Evolutionary conservation across 2,888 invertebrate genomes (phyloP), one percentile per base, ranked within the genome.

Genomic region (Conops quadrifasciatus): DNA sequence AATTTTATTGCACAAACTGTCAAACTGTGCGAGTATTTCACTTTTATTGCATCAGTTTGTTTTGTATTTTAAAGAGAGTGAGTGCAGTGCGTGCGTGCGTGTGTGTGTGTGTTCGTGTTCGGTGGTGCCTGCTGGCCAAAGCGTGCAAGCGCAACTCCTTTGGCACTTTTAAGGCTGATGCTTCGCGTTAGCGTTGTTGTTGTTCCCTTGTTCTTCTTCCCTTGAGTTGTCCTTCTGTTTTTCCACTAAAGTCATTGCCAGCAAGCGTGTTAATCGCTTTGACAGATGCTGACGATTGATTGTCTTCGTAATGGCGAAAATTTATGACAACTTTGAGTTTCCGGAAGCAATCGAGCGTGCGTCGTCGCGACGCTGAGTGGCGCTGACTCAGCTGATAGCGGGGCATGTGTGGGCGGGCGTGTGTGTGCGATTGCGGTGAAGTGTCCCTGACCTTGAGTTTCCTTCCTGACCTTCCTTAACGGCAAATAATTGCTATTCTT

Each of bases 201-300:
- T 49, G 49, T 49, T 49, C 2, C 26, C 3, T 68, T 60, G 36
- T 68, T 60, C 15, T 59, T 36, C 62, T 21, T 51, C 49, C 45
- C 3, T 26, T 16, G 60, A 51, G 58, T 24, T 43, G 73, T 71
- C 72, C 69, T 66, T 71, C 67, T 43, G 73, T 71, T 73, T 69
- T 66, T 71, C 67, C 56, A n/a, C 11, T 36, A 28, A 72, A 74
- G 49, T 45, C 47, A 53, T 45, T 53, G n/a, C 59, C 59, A 19
- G 67, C 63, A 71, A 59, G n/a, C 68, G 68, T 51, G 65, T 49
- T 64, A 68, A 72, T 65, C 16, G 65, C 64, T 68, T 58, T 65
- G 72, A 68, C 72, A 72, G 64, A 64, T 72, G 59, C 45, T 67
- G 67, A 67, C 58, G 58, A 75, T 74, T 71, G 58, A 75, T 74